phyloP scores from a whole-genome alignment of 2,888 invertebrate species.

The Elegia similella region DNA sequence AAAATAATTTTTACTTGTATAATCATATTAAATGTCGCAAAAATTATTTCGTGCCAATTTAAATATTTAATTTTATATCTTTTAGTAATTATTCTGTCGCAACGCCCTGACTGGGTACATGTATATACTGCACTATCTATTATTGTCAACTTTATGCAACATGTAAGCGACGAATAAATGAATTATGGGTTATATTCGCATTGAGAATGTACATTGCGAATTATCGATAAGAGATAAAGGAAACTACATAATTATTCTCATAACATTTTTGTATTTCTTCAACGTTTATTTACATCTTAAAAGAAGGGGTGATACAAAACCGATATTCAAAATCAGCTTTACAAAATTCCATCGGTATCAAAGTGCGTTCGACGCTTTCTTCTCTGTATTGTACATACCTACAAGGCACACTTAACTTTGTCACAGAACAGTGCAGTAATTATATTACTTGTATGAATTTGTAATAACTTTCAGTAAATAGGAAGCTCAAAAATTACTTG shows the following conservation, averaged over 20 bases:
- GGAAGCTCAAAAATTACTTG: constrained; percentile 30
- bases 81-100: too few relatives aligned
- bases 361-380: constrained; percentile 24
- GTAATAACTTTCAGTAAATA: constrained; percentile 23
- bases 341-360: constrained; percentile 15
- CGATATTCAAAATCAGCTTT: constrained; percentile 20
- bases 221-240: constrained; percentile 23
- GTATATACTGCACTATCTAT: too few relatives aligned
- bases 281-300: constrained; percentile 33
- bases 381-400: constrained; percentile 21
- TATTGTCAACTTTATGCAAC: too few relatives aligned
- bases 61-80: too few relatives aligned
- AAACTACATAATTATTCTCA: constrained; percentile 29
- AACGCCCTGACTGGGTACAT: too few relatives aligned
- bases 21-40: too few relatives aligned
- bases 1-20: too few relatives aligned
- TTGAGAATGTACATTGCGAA: too few relatives aligned
- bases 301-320: constrained; percentile 30
- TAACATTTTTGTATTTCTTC: constrained; percentile 54
- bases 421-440: constrained; percentile 31
- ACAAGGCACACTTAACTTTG: constrained; percentile 34
- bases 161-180: too few relatives aligned
- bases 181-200: too few relatives aligned
- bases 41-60: too few relatives aligned
- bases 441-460: constrained; percentile 15